phyloP scores from a whole-genome alignment of 2,797 vertebrate species.

The Hapalemur alaotrensis region DNA sequence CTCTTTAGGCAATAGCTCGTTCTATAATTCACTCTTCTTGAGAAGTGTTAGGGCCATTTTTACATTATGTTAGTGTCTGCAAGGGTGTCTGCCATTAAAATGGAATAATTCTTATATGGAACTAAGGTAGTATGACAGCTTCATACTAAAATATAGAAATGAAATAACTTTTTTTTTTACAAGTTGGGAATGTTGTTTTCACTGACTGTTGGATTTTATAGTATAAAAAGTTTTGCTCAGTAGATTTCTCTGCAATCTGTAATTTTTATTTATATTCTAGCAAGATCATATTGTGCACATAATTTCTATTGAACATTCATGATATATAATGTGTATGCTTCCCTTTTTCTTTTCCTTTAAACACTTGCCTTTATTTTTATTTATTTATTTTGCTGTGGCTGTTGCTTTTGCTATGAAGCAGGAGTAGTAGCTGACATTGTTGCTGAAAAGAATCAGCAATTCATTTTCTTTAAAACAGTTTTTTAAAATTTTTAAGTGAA shows the following conservation, averaged over 20 bases:
- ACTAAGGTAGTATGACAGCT: not conserved
- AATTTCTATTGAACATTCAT: not conserved
- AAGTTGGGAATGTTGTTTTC: not conserved
- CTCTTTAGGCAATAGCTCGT: not conserved
- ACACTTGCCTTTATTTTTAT: not conserved
- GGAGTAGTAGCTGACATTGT: not conserved
- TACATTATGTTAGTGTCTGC: not conserved
- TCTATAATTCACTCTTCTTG: not conserved
- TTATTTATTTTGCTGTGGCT: not conserved
- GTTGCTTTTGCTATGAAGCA: not conserved
- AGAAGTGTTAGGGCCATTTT: not conserved
- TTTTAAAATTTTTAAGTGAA: not conserved
- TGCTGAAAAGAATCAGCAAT: not conserved
- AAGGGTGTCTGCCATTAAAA: conserved; percentile 18
- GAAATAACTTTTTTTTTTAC: not conserved
- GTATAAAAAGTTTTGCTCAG: not conserved
- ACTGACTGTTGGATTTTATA: not conserved
- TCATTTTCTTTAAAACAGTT: not conserved
- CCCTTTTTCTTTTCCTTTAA: not conserved
- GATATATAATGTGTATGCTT: not conserved
- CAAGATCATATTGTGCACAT: not conserved
- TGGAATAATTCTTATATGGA: not conserved
- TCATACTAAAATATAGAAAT: not conserved
- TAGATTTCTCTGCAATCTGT: not conserved
- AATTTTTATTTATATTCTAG: not conserved